Percentiles rank a stretch among this genome's conserved stretches.
phyloP scores from a whole-genome alignment of 2,888 invertebrate species.

The Petrolisthes cinctipes region DNA sequence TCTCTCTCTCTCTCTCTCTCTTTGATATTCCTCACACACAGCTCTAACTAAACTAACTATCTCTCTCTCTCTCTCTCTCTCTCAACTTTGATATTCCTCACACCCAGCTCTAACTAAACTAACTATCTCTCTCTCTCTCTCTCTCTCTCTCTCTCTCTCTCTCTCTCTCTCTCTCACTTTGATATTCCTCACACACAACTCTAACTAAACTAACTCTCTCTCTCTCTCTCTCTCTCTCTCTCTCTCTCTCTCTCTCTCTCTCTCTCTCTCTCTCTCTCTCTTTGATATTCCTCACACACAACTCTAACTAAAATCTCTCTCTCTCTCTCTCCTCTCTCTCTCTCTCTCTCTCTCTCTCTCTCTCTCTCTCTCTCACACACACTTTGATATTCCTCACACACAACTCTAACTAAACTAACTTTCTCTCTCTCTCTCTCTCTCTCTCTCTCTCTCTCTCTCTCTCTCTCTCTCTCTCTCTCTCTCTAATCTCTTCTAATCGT shows the following conservation, averaged over 20 bases:
- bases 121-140: background rate
- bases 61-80: background rate
- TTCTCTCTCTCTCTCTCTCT: background rate
- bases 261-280: background rate
- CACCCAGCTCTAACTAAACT: too few species aligned
- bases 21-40: background rate
- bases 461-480: background rate
- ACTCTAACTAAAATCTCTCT: background rate
- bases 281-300: background rate
- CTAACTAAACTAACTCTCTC: background rate
- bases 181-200: background rate
- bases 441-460: background rate
- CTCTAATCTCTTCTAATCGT: too few species aligned
- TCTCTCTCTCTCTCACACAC: background rate
- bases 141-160: background rate
- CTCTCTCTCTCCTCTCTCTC: background rate
- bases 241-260: background rate
- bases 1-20: slow-evolving; percentile 5
- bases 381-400: background rate
- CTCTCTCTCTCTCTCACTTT: background rate
- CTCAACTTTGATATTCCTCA: background rate
- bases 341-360: background rate
- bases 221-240: background rate
- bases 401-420: too few species aligned
- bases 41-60: too few species aligned